Evolutionary conservation across 1,140 invertebrate species (phyloP).

Genomic region (Drosophila pseudoobscura): DNA sequence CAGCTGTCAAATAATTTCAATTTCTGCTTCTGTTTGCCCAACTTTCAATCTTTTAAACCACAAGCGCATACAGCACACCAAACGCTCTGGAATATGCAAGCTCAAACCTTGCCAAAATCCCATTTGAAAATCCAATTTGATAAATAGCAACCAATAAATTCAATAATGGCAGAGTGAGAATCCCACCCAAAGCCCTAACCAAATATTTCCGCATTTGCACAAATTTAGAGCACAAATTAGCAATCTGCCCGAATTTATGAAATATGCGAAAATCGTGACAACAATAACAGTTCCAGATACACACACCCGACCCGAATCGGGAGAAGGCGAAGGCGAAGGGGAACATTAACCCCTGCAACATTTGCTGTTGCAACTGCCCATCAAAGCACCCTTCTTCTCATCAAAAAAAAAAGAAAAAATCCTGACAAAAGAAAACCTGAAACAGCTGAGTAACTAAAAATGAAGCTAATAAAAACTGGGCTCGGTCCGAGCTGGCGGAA

Average conservation of each 20-base stretch:
- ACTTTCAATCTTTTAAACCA: constrained; percentile 58
- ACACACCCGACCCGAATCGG: constrained; percentile 3
- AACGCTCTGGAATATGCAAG: constrained; percentile 9
- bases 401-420: not conserved
- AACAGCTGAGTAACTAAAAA: constrained; percentile 80
- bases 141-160: constrained; percentile 79
- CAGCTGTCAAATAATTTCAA: constrained; percentile 43
- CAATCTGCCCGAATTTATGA: constrained; percentile 78
- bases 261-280: constrained; percentile 80
- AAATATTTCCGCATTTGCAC: constrained; percentile 72
- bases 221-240: constrained; percentile 79
- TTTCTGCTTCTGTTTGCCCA: constrained; percentile 31
- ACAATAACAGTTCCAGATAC: constrained; percentile 61
- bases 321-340: constrained; percentile 5
- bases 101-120: constrained; percentile 29
- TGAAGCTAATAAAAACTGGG: constrained; percentile 81
- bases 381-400: constrained; percentile 9
- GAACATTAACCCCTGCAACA: constrained; percentile 63
- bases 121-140: constrained; percentile 74
- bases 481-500: constrained; percentile 58
- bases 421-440: constrained; percentile 25
- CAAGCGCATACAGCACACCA: constrained; percentile 22
- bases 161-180: constrained; percentile 51
- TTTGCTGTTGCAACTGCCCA: constrained; percentile 58
- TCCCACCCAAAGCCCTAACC: constrained; percentile 51